Percentiles rank a stretch among this genome's conserved stretches.
phyloP scores from a whole-genome alignment of 1,140 invertebrate genomes.

The Zaprionus tsacasi region DNA sequence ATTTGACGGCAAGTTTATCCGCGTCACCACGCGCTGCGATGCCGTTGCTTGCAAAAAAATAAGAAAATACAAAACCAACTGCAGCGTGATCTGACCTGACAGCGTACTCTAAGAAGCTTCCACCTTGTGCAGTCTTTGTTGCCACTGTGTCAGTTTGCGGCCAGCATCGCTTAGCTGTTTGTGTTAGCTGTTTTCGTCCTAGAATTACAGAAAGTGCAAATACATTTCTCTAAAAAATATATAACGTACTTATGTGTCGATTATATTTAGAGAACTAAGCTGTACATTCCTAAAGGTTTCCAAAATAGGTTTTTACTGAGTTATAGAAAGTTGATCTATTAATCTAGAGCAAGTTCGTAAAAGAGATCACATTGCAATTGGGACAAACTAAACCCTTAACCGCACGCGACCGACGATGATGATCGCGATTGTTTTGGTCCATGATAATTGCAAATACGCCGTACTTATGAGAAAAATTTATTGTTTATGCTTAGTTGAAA shows the following conservation, averaged over 20 bases:
- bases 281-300: too few species aligned
- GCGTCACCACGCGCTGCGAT: neutral
- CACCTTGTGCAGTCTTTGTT: constrained; percentile 5
- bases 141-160: constrained; percentile 22
- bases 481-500: constrained; percentile 52
- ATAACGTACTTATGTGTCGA: too few species aligned
- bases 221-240: too few species aligned
- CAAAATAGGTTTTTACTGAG: too few species aligned
- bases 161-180: constrained; percentile 59
- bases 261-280: too few species aligned
- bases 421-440: constrained; percentile 14
- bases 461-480: constrained; percentile 77
- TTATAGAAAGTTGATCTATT: neutral
- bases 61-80: constrained; percentile 14
- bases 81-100: constrained; percentile 24
- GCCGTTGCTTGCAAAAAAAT: constrained; percentile 29
- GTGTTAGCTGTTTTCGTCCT: constrained; percentile 23
- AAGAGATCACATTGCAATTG: constrained; percentile 1
- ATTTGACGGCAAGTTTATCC: constrained; percentile 28
- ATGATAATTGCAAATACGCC: constrained; percentile 45
- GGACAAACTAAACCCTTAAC: constrained; percentile 6
- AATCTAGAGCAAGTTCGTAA: neutral
- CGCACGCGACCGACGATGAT: neutral
- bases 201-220: too few species aligned
- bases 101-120: constrained; percentile 3